Evolutionary conservation across 2,113 vertebrate genomes (phyloP), one percentile per base, ranked within the genome.

Genomic region (Ptychochromis oligacanthus): DNA sequence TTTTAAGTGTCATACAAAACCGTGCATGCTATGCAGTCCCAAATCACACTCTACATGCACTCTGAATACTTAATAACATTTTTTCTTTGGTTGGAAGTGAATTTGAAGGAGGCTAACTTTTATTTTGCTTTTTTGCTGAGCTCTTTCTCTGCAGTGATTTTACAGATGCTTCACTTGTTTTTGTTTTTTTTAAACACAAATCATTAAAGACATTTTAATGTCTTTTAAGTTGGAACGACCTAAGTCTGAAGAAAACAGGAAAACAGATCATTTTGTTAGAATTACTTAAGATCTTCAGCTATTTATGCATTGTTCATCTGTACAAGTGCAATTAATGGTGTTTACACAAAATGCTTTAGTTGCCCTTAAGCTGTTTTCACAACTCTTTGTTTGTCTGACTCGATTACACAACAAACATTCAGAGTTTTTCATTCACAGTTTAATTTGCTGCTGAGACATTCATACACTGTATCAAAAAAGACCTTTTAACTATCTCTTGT

Each of bases 401-500:
- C 56, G n/a, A 26, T 84, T 24, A 72, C 49, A 80, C 20, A 11
- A 65, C 43, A 77, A 78, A 78, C 36, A 80, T 57, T 26, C n/a
- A n/a, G n/a, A n/a, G n/a, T n/a, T n/a, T n/a, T n/a, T n/a, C 18
- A 61, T 56, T 60, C 74, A 46, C 20, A 26, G 43, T 61, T 12
- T 18, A 34, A 49, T 72, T 86, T 59, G 20, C 55, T 54, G 10
- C 72, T 76, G 28, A 61, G 57, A 78, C 75, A 62, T 80, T 62
- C 56, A 80, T 5, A 26, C 15, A 59, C 6, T 54, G 4, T 72
- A 79, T 80, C 34, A 77, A 84, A 75, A 89, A 81, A 89, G 54
- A 55, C 46, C 58, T 76, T 80, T 55, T 9, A 58, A 76, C 40
- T 61, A 52, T 43, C 22, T 5, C 5, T 34, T 77, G 72, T 61